These are phyloP conservation scores for Dendroctonus ponderosae DNA, from an alignment of 1,140 invertebrate species.

Conservation along the genomic window DNA sequence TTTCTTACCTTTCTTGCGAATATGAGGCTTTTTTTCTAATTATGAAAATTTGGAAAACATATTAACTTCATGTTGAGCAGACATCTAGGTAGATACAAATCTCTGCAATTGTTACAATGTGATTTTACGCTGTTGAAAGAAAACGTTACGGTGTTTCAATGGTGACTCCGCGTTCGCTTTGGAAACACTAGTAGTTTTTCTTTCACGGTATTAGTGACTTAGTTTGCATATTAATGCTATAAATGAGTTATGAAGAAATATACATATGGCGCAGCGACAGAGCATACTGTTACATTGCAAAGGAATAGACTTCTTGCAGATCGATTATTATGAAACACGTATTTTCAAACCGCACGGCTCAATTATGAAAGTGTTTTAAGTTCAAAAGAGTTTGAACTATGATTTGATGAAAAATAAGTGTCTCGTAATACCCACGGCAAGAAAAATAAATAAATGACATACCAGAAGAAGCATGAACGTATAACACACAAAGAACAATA, in stretches of 20 bases:
- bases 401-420: slow-evolving; percentile 10
- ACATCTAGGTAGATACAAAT: slow-evolving; percentile 37
- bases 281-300: slow-evolving; percentile 41
- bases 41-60: too few relatives aligned
- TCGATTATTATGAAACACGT: slow-evolving; percentile 3
- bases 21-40: too few relatives aligned
- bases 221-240: slow-evolving; percentile 22
- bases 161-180: background rate
- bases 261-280: slow-evolving; percentile 40
- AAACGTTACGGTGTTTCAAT: slow-evolving; percentile 1
- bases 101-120: slow-evolving; percentile 18
- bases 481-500: slow-evolving; percentile 37
- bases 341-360: background rate
- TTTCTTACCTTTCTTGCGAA: too few relatives aligned
- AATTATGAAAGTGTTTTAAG: background rate
- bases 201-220: slow-evolving; percentile 7
- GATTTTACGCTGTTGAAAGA: slow-evolving; percentile 3
- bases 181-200: slow-evolving; percentile 7
- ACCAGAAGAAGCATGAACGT: slow-evolving; percentile 40
- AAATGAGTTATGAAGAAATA: slow-evolving; percentile 30
- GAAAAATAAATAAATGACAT: slow-evolving; percentile 25
- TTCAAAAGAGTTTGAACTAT: background rate
- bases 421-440: slow-evolving; percentile 15
- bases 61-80: slow-evolving; percentile 18
- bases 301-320: slow-evolving; percentile 32